Conservation (phyloP, 2,888 invertebrate genomes). For the Idaea dimidiata region DNA sequence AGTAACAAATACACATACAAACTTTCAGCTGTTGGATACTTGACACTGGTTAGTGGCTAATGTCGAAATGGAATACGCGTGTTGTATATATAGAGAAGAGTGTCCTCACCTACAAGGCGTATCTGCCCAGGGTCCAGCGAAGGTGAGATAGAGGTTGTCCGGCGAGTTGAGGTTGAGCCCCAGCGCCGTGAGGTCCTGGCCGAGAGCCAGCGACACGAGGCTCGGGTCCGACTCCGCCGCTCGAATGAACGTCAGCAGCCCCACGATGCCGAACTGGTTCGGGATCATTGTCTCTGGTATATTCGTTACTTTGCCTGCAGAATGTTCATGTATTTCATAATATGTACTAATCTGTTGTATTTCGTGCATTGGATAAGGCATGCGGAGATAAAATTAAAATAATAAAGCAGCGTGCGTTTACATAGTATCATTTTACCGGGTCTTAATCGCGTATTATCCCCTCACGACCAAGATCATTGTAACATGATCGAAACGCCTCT, state of each 20-base stretch:
- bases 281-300: conserved; percentile 99
- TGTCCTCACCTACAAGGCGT: conserved; percentile 88
- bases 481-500: no score
- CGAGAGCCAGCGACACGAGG: conserved; percentile 96
- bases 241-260: conserved; percentile 97
- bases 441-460: no score
- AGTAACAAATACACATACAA: no score
- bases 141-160: conserved; percentile 98
- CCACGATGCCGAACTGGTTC: conserved; percentile 99
- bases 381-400: no score
- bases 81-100: conserved; percentile 7
- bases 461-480: no score
- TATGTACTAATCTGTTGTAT: not conserved
- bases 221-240: conserved; percentile 98
- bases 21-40: no score
- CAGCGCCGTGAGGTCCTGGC: conserved; percentile 98
- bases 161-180: conserved; percentile 99
- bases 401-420: no score
- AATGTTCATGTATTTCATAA: no score
- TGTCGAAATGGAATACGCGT: no score
- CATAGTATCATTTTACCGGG: no score
- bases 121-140: conserved; percentile 99
- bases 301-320: conserved; percentile 96
- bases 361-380: not conserved
- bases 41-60: no score